A percentile compares a stretch with the other conserved stretches of the same genome.
These are phyloP conservation scores for Tetrao urogallus DNA, from an alignment of 2,113 vertebrate species.

Conservation along the genomic window DNA sequence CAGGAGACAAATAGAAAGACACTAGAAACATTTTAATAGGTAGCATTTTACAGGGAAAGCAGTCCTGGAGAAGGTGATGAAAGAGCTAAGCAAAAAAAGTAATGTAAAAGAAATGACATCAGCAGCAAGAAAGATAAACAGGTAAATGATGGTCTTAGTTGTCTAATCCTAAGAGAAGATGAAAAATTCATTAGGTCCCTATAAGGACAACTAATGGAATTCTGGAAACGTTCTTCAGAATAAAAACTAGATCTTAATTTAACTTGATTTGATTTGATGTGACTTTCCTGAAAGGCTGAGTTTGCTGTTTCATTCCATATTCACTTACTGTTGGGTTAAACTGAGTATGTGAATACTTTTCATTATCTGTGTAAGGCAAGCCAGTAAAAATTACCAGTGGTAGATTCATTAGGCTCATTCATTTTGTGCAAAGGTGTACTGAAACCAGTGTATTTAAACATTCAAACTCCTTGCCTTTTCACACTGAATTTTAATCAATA, in stretches of 20 bases:
- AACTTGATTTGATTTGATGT: neutral
- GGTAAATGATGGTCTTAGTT: neutral
- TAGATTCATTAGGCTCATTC: neutral
- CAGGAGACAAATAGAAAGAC: too few relatives aligned
- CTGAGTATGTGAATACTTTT: neutral
- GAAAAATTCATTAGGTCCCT: neutral
- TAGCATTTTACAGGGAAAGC: too few relatives aligned
- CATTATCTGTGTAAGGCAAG: neutral
- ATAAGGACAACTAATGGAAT: neutral
- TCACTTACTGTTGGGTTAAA: neutral
- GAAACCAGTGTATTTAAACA: neutral
- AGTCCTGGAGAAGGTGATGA: too few relatives aligned
- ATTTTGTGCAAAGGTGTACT: neutral
- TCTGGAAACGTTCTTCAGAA: neutral
- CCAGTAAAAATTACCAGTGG: neutral
- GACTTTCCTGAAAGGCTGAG: neutral
- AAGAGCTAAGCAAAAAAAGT: too few relatives aligned
- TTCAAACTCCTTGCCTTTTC: neutral
- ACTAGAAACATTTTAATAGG: too few relatives aligned
- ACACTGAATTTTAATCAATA: constrained; percentile 17
- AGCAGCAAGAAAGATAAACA: neutral
- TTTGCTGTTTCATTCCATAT: neutral
- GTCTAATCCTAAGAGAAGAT: neutral
- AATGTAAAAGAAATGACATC: too few relatives aligned
- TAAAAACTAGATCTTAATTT: neutral